A percentile compares a stretch with the other conserved stretches of the same genome.
phyloP scores from a whole-genome alignment of 2,888 invertebrate genomes.

The Chalcosyrphus nemorum region DNA sequence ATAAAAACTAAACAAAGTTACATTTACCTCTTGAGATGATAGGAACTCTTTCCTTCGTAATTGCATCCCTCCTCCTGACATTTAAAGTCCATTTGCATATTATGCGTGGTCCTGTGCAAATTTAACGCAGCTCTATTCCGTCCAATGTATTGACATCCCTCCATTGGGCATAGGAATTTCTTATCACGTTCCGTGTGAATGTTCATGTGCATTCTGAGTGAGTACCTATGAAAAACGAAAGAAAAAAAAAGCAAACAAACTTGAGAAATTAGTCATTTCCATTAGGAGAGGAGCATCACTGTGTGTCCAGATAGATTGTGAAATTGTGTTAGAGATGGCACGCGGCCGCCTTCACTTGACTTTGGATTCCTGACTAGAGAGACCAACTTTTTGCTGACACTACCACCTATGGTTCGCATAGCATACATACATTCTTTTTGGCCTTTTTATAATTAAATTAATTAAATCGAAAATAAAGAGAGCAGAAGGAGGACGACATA shows the following conservation, averaged over 20 bases:
- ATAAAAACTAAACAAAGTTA: too few species aligned
- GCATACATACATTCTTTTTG: conserved; percentile 4
- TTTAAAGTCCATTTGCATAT: conserved; percentile 82
- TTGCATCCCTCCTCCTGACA: conserved; percentile 82
- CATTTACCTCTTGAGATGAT: conserved; percentile 79
- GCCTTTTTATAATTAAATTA: conserved; percentile 73
- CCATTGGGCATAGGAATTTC: conserved; percentile 83
- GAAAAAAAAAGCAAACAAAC: background rate
- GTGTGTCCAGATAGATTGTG: background rate
- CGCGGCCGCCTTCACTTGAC: conserved; percentile 26
- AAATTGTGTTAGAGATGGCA: conserved; percentile 16
- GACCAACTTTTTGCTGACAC: conserved; percentile 24
- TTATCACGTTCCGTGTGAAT: conserved; percentile 80
- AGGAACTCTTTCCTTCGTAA: conserved; percentile 83
- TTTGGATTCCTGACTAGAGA: conserved; percentile 8
- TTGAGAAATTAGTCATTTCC: conserved; percentile 41
- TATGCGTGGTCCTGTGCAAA: conserved; percentile 84
- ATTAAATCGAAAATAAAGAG: conserved; percentile 69
- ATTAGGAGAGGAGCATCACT: conserved; percentile 26
- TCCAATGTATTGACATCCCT: conserved; percentile 84
- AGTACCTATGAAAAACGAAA: conserved; percentile 81
- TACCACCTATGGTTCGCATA: background rate
- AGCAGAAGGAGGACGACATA: conserved; percentile 7
- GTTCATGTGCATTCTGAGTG: conserved; percentile 85
- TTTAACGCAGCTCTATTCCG: conserved; percentile 84